These are phyloP conservation scores for Cephalopachus bancanus DNA, from an alignment of 2,797 vertebrate species.

Conservation along the genomic window DNA sequence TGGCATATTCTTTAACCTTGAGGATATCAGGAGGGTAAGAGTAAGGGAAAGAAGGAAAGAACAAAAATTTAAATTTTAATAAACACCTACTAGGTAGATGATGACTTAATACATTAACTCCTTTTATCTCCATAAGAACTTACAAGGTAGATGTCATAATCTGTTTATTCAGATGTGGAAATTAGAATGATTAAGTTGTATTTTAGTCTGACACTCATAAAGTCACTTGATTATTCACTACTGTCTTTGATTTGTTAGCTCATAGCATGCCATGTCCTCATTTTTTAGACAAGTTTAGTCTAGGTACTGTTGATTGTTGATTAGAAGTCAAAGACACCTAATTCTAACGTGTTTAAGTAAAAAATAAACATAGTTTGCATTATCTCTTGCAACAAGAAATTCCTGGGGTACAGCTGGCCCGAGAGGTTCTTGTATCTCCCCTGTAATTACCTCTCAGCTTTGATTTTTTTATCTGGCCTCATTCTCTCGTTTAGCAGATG, in stretches of 20 bases:
- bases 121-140: neutral
- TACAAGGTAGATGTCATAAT: neutral
- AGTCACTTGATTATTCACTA: neutral
- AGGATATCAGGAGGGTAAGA: neutral
- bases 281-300: neutral
- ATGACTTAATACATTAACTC: neutral
- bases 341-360: neutral
- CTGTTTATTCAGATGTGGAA: neutral
- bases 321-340: neutral
- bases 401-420: rapidly evolving
- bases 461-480: neutral
- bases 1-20: neutral
- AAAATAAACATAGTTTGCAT: neutral
- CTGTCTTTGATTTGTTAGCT: neutral
- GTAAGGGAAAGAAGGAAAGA: neutral
- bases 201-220: neutral
- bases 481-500: neutral
- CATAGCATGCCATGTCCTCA: neutral
- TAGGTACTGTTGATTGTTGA: neutral
- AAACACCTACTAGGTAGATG: neutral
- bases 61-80: neutral
- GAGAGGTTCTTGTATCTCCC: neutral
- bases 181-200: neutral
- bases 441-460: neutral
- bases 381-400: neutral